Percentiles rank a stretch among this genome's conserved stretches.
These are phyloP conservation scores for Caenorhabditis briggsae DNA, from an alignment of 1,140 invertebrate genomes.

Conservation along the genomic window DNA sequence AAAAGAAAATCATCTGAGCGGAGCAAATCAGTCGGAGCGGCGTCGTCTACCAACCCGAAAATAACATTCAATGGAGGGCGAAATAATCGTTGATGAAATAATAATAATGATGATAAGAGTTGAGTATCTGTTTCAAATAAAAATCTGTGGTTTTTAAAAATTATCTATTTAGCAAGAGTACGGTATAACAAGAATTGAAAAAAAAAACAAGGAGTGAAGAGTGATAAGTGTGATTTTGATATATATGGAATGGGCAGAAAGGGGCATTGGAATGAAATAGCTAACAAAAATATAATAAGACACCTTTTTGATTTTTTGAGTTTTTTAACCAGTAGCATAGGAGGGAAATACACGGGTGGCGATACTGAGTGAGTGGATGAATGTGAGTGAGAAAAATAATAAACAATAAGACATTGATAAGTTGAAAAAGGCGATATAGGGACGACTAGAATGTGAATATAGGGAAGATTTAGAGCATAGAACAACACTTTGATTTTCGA, in stretches of 20 bases:
- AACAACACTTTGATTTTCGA: conserved; percentile 26
- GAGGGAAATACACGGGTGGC: conserved; percentile 39
- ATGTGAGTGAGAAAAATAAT: not conserved
- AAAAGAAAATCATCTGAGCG: conserved; percentile 8
- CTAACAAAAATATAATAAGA: not conserved
- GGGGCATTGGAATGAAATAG: not conserved
- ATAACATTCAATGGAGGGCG: conserved; percentile 40
- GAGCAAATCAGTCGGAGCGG: conserved; percentile 46
- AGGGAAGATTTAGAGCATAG: not conserved
- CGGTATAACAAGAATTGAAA: not conserved
- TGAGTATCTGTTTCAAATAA: conserved; percentile 12
- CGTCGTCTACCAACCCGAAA: conserved; percentile 22
- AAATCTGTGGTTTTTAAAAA: not conserved
- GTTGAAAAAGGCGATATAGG: not conserved
- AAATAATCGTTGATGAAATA: not conserved
- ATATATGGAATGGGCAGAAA: not conserved
- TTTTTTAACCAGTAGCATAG: conserved; percentile 12
- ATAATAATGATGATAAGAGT: conserved; percentile 13
- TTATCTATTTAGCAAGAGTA: not conserved
- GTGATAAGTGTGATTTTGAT: conserved; percentile 35
- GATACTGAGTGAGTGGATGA: conserved; percentile 8
- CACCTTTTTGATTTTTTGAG: not conserved
- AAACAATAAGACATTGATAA: not conserved
- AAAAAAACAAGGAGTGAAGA: conserved; percentile 2
- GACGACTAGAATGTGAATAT: not conserved